These are phyloP conservation scores for Rhagonycha fulva DNA, from an alignment of 2,888 invertebrate species.

Conservation along the genomic window DNA sequence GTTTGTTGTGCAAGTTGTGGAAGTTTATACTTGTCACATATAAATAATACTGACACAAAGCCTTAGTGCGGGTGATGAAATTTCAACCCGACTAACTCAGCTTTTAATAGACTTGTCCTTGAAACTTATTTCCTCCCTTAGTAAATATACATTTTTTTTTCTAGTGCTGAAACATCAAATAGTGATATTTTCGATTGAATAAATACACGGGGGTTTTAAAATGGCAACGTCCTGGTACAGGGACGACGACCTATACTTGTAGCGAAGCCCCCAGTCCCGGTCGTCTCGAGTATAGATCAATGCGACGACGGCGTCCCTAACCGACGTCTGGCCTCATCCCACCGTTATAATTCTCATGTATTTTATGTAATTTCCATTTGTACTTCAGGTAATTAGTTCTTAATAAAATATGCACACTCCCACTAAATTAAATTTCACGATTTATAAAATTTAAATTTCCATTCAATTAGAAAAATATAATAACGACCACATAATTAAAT, in stretches of 20 bases:
- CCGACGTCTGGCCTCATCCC: constrained; percentile 66
- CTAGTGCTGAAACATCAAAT: background rate
- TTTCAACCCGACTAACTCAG: background rate
- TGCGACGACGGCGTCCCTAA: constrained; percentile 56
- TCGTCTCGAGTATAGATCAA: constrained; percentile 60
- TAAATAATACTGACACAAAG: background rate
- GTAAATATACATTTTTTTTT: background rate
- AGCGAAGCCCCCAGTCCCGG: constrained; percentile 57
- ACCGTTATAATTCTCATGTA: constrained; percentile 26
- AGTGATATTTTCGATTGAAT: background rate
- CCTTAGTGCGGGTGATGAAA: background rate
- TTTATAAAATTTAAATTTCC: background rate
- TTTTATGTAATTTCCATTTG: background rate
- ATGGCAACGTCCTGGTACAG: constrained; percentile 48
- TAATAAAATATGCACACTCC: background rate
- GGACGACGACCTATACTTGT: constrained; percentile 50
- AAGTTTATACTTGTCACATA: background rate
- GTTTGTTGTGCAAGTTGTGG: background rate
- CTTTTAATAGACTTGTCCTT: background rate
- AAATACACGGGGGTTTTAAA: background rate
- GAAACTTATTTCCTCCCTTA: background rate
- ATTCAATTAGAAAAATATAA: background rate
- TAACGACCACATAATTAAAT: background rate
- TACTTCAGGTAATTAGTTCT: background rate
- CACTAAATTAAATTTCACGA: background rate